phyloP scores from a whole-genome alignment of 2,113 vertebrate species.

The Oryzias celebensis region DNA sequence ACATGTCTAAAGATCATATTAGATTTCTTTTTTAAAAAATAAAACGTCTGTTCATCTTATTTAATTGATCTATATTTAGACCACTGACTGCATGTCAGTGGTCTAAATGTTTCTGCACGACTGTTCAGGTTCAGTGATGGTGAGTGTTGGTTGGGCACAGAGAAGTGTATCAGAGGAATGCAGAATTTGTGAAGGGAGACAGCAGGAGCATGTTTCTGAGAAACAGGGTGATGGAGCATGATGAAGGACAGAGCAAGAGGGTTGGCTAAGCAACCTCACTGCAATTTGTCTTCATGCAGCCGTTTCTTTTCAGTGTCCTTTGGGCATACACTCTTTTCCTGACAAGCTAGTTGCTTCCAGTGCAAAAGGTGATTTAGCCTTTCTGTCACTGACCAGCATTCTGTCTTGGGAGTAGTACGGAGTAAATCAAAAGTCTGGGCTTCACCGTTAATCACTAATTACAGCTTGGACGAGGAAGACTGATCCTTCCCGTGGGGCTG shows the following conservation, averaged over 20 bases:
- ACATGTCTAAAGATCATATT: too few species aligned
- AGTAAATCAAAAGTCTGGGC: conserved; percentile 67
- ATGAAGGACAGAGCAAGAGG: conserved; percentile 48
- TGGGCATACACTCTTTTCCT: conserved; percentile 50
- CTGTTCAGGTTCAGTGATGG: conserved; percentile 25
- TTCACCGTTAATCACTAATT: conserved; percentile 68
- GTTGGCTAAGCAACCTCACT: conserved; percentile 56
- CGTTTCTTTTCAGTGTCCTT: conserved; percentile 36
- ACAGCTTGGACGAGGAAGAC: conserved; percentile 53
- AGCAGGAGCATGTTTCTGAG: conserved; percentile 38
- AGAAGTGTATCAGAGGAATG: conserved; percentile 34
- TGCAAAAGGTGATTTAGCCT: conserved; percentile 66
- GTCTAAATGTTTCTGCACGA: conserved; percentile 23
- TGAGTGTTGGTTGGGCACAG: conserved; percentile 23
- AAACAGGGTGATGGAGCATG: conserved; percentile 41
- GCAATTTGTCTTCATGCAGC: conserved; percentile 62
- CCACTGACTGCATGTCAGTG: too few species aligned
- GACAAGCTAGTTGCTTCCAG: conserved; percentile 64
- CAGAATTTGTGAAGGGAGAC: conserved; percentile 38
- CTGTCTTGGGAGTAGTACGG: conserved; percentile 40
- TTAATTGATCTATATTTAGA: too few species aligned
- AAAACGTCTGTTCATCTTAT: too few species aligned
- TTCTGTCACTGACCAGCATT: conserved; percentile 49
- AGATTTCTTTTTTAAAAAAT: too few species aligned
- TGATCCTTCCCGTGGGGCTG: conserved; percentile 48